A percentile compares a stretch with the other conserved stretches of the same genome.
Conservation (phyloP, 2,888 invertebrate genomes). For the Barypeithes pellucidus region DNA sequence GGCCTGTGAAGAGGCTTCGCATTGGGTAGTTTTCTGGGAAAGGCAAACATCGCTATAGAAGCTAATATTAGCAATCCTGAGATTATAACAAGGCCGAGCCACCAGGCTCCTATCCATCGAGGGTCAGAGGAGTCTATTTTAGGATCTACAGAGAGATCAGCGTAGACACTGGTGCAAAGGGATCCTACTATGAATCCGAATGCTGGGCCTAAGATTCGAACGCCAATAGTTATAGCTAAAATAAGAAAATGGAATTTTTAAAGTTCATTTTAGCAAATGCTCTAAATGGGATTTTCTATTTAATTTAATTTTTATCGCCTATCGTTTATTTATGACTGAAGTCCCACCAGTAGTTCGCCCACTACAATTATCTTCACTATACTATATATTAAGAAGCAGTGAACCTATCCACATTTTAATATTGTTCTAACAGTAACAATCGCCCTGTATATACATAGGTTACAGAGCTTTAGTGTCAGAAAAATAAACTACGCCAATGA, state of each 20-base stretch:
- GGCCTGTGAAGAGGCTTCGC: constrained; percentile 63
- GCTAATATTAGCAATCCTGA: constrained; percentile 87
- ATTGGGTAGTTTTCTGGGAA: constrained; percentile 83
- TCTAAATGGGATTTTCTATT: no score
- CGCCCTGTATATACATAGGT: background rate
- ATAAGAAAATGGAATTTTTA: constrained; percentile 46
- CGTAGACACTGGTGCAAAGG: constrained; percentile 90
- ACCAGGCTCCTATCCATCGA: constrained; percentile 98
- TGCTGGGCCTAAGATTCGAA: constrained; percentile 91
- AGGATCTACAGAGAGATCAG: constrained; percentile 83
- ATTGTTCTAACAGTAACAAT: no score
- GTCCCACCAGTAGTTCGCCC: no score
- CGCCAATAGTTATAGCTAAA: constrained; percentile 92
- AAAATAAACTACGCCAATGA: background rate
- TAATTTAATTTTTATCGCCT: no score
- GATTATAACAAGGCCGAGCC: constrained; percentile 92
- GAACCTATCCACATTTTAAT: no score
- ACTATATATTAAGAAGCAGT: no score
- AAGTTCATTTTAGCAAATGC: no score
- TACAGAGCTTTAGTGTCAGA: background rate
- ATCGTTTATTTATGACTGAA: no score
- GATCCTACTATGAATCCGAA: constrained; percentile 93
- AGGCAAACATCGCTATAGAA: constrained; percentile 91
- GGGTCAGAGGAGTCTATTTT: constrained; percentile 86
- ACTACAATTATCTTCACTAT: no score